Base-by-base conservation (phyloP, 1,140 invertebrate species). In the Heliconius melpomene region DNA sequence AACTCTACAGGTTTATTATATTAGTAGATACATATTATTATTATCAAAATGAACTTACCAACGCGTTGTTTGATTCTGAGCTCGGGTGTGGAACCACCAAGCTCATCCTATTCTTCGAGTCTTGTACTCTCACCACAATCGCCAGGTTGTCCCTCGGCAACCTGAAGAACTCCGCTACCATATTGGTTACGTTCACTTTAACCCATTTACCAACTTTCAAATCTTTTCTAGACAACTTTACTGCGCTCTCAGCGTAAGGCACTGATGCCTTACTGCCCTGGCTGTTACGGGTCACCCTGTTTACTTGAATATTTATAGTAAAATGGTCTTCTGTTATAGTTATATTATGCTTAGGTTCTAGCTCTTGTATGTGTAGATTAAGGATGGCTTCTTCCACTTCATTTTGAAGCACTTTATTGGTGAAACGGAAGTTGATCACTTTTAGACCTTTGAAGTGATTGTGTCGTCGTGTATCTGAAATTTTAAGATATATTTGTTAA, bases 161-260 rank as follows among this genome's bases (percentile, higher is more conserved):
- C 70, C 96, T 96, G 89, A 97, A 96, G 96, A 97, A 98, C 54
- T 97, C 96, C 60, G 95, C 95, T 3, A 98, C 96, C 89, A 97
- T 96, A n/a, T 95, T 95, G n/a, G 96, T 96, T 0, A 98, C 94
- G 84, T 98, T 97, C 16, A 98, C 94, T 78, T 96, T 96, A 13
- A 97, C 88, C 97, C 97, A 98, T 72, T 95, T 95, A 1, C 97
- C 97, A 91, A 32, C 82, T 81, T 82, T 91, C 83, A 93, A 66
- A n/a, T 94, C 92, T 71, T 86, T 90, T 18, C 89, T 88, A 2
- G 86, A 80, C 83, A 94, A 83, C 84, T 93, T 94, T 23, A 93
- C 83, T 0, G 92, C 89, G 38, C 87, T 91, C 57, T 91, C 90
- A 7, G 87, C 86, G 70, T 91, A 94, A 0, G 88, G 88, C 26